Evolutionary conservation across 2,888 invertebrate species (phyloP).

Genomic region (Papilio demoleus): DNA sequence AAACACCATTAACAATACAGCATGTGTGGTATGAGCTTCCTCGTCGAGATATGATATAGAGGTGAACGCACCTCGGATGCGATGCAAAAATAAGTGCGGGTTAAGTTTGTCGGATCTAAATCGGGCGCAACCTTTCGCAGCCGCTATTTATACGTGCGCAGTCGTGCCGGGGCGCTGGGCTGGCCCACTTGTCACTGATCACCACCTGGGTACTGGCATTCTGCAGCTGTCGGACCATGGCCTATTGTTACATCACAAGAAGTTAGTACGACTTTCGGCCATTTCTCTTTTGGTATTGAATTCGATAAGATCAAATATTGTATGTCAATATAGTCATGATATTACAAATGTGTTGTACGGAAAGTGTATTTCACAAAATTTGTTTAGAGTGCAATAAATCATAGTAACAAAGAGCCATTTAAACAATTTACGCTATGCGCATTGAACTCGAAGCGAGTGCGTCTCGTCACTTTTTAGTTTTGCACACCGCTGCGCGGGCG

Average conservation of each 20-base stretch:
- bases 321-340: not conserved
- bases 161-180: conserved; percentile 47
- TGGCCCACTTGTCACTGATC: conserved; percentile 41
- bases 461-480: conserved; percentile 4
- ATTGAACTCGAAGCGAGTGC: conserved; percentile 45
- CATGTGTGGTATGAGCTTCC: conserved; percentile 10
- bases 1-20: not conserved
- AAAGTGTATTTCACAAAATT: not conserved
- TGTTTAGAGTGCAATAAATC: conserved; percentile 23
- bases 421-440: conserved; percentile 30
- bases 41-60: conserved; percentile 15
- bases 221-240: conserved; percentile 20
- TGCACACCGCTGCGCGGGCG: conserved; percentile 8
- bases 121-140: conserved; percentile 77
- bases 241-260: conserved; percentile 11
- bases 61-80: conserved; percentile 52
- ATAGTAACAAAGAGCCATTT: conserved; percentile 14
- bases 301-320: too few species aligned
- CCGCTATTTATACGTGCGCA: conserved; percentile 66
- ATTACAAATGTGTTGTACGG: too few species aligned
- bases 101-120: conserved; percentile 78
- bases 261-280: too few species aligned
- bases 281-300: too few species aligned
- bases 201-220: conserved; percentile 29
- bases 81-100: conserved; percentile 72